A percentile compares a stretch with the other conserved stretches of the same genome.
phyloP scores from a whole-genome alignment of 1,140 invertebrate species.

The Physella acuta region DNA sequence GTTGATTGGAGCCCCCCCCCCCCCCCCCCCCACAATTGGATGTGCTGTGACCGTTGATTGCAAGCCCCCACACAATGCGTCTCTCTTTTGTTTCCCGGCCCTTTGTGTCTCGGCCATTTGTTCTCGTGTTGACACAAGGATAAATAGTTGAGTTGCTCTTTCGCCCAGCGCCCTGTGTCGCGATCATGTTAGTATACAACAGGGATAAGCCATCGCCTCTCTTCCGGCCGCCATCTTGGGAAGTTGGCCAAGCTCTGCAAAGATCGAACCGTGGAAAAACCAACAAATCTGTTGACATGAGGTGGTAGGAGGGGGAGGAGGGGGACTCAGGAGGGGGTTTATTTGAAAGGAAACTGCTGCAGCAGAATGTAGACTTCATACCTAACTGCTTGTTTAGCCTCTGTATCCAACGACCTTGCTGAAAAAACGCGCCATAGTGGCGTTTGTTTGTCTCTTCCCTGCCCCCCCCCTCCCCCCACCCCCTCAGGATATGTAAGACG shows the following conservation, averaged over 20 bases:
- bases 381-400: not conserved
- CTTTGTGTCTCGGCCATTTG: not conserved
- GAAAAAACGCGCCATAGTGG: not conserved
- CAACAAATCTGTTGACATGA: conserved; percentile 11
- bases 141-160: conserved; percentile 11
- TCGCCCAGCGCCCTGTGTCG: not conserved
- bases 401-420: conserved; percentile 2
- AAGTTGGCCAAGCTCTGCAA: conserved; percentile 19
- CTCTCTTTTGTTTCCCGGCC: not conserved
- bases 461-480: no score
- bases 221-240: conserved; percentile 21
- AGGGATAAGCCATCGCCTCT: conserved; percentile 14
- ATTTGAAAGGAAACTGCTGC: not conserved
- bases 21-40: not conserved
- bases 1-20: not conserved
- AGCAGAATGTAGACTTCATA: not conserved
- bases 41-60: not conserved
- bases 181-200: conserved; percentile 6
- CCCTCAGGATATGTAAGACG: conserved; percentile 14
- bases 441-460: no score
- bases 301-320: not conserved
- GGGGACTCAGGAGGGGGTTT: no score
- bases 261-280: conserved; percentile 18
- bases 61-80: not conserved
- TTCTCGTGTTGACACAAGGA: not conserved